These are phyloP conservation scores for Halictus quadricinctus DNA, from an alignment of 2,888 invertebrate species.

Conservation along the genomic window DNA sequence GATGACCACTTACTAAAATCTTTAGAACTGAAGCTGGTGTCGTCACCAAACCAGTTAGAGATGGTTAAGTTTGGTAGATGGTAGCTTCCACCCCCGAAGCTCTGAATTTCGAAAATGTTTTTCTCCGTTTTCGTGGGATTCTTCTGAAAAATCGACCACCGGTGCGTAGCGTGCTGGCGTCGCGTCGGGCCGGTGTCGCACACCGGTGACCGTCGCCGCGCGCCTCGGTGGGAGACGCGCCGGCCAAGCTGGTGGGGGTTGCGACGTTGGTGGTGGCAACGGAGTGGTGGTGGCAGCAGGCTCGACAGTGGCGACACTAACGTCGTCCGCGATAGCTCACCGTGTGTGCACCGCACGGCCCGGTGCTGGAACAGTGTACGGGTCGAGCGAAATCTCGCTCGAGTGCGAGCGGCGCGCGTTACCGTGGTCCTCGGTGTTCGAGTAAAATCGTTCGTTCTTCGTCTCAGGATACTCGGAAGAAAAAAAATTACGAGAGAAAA, in stretches of 20 bases:
- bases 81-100: background rate
- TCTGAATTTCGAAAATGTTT: background rate
- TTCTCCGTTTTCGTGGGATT: background rate
- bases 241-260: constrained; percentile 9
- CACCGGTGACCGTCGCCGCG: constrained; percentile 10
- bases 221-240: background rate
- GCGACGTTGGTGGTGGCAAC: background rate
- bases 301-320: constrained; percentile 64
- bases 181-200: constrained; percentile 4
- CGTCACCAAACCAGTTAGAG: background rate
- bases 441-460: background rate
- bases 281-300: constrained; percentile 52
- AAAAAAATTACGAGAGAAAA: too few relatives aligned
- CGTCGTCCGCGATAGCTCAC: constrained; percentile 59
- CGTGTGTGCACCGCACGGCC: constrained; percentile 61
- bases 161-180: background rate
- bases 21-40: background rate
- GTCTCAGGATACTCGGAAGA: background rate
- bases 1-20: background rate
- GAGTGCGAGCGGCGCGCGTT: constrained; percentile 58
- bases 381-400: constrained; percentile 62
- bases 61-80: background rate
- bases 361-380: constrained; percentile 54
- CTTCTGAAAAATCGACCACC: background rate
- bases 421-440: constrained; percentile 7